phyloP scores from a whole-genome alignment of 2,113 vertebrate genomes.

The Pleuronectes platessa region DNA sequence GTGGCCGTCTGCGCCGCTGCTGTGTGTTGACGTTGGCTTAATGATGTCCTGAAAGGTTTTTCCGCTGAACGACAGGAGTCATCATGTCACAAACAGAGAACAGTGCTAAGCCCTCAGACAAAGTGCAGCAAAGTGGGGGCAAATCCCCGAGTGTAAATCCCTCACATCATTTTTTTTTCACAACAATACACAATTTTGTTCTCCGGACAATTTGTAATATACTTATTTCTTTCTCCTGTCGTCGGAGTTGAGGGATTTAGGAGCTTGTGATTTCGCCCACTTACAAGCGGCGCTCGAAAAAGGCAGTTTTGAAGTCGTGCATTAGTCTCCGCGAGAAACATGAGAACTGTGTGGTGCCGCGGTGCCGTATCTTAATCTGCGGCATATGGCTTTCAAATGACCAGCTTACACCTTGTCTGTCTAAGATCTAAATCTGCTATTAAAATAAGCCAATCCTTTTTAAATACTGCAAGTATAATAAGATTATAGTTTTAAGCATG shows the following conservation, averaged over 20 bases:
- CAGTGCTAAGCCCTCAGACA: conserved; percentile 63
- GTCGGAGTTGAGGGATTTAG: conserved; percentile 64
- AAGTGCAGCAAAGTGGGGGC: conserved; percentile 66
- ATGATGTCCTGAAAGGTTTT: conserved; percentile 53
- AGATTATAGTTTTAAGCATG: conserved; percentile 76
- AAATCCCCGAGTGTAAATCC: conserved; percentile 72
- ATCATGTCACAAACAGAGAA: conserved; percentile 54
- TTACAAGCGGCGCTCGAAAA: conserved; percentile 60
- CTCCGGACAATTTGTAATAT: conserved; percentile 67
- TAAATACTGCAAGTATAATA: conserved; percentile 79
- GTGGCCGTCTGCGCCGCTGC: neutral
- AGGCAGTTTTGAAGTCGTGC: conserved; percentile 53
- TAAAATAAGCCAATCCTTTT: conserved; percentile 78
- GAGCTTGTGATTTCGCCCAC: conserved; percentile 60
- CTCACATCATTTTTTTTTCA: conserved; percentile 37
- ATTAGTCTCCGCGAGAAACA: conserved; percentile 65
- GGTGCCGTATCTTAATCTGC: conserved; percentile 75
- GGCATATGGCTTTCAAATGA: conserved; percentile 81
- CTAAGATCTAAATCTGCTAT: conserved; percentile 81
- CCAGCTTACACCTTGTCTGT: conserved; percentile 78
- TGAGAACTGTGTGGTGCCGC: conserved; percentile 38
- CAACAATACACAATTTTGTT: conserved; percentile 72
- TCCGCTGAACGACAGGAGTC: conserved; percentile 50
- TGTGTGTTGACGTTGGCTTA: conserved; percentile 23
- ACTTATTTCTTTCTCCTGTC: conserved; percentile 70